A percentile compares a stretch with the other conserved stretches of the same genome.
These are phyloP conservation scores for Gorilla gorilla DNA, from an alignment of 2,113 vertebrate species.

Conservation along the genomic window DNA sequence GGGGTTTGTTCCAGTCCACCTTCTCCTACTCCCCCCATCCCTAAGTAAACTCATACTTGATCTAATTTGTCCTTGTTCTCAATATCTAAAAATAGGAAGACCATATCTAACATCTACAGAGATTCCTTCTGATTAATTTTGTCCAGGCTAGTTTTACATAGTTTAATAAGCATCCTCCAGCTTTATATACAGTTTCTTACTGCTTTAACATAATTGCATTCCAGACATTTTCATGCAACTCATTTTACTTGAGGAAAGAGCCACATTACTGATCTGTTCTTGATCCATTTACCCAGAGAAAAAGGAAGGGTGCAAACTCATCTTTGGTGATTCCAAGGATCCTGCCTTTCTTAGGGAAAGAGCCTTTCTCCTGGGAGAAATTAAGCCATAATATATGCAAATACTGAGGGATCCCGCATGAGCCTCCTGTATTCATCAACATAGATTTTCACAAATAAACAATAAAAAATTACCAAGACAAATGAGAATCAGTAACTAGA, in stretches of 20 bases:
- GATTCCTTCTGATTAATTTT: conserved; percentile 14
- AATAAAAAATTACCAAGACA: background rate
- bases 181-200: background rate
- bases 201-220: background rate
- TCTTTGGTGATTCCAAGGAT: background rate
- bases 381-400: conserved; percentile 3
- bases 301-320: background rate
- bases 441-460: background rate
- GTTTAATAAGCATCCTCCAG: background rate
- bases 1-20: background rate
- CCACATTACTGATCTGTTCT: background rate
- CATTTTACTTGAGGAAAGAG: background rate
- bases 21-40: background rate
- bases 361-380: background rate
- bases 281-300: background rate
- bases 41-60: background rate
- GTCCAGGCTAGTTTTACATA: background rate
- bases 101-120: background rate
- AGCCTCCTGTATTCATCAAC: background rate
- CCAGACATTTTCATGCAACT: background rate
- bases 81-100: background rate
- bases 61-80: conserved; percentile 15
- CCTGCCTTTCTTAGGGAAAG: background rate
- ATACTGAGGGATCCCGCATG: background rate
- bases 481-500: background rate